Percentiles rank a stretch among this genome's conserved stretches.
These are phyloP conservation scores for Andrena dorsata DNA, from an alignment of 2,888 invertebrate species.

Conservation along the genomic window DNA sequence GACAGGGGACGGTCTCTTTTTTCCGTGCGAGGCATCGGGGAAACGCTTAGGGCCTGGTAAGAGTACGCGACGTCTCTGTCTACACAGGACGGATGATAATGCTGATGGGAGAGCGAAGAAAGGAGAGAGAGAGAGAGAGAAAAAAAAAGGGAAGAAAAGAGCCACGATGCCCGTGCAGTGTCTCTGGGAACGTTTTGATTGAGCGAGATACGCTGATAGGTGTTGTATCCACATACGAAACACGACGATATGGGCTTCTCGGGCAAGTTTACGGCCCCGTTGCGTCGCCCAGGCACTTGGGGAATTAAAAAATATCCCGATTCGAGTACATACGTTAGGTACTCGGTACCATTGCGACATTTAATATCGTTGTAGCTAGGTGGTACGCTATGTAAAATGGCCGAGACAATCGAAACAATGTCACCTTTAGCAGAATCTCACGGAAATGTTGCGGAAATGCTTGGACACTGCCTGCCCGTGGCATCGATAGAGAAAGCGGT, in stretches of 20 bases:
- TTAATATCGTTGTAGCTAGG: constrained; percentile 63
- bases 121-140: not conserved
- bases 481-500: constrained; percentile 24
- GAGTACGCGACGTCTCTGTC: constrained; percentile 29
- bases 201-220: not conserved
- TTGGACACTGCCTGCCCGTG: not conserved
- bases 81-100: constrained; percentile 50
- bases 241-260: not conserved
- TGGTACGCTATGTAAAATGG: constrained; percentile 76
- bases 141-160: constrained; percentile 33
- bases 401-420: constrained; percentile 73
- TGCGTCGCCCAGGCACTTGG: constrained; percentile 1
- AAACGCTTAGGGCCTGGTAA: constrained; percentile 24
- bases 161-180: constrained; percentile 5
- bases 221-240: not conserved
- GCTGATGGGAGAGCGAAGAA: constrained; percentile 30
- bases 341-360: constrained; percentile 49
- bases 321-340: constrained; percentile 28
- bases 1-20: not conserved
- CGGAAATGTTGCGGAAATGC: constrained; percentile 31
- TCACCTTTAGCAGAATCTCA: constrained; percentile 54
- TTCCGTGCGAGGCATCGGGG: not conserved
- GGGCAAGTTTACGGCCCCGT: not conserved
- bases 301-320: constrained; percentile 20
- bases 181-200: constrained; percentile 26